phyloP scores from a whole-genome alignment of 2,113 vertebrate species.

The Chlorocebus sabaeus region DNA sequence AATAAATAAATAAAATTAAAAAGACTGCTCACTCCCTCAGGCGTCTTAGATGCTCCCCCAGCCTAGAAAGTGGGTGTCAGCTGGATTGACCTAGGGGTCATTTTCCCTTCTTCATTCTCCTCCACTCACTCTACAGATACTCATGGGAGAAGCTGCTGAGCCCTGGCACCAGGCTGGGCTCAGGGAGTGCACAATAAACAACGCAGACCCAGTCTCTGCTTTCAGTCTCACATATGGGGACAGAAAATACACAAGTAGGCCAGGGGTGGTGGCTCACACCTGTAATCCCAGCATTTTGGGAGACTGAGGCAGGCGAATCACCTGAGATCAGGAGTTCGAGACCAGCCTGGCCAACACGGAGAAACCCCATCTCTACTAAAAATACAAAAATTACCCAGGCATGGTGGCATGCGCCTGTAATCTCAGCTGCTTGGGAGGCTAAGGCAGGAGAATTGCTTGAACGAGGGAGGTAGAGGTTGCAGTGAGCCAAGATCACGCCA shows the following conservation, averaged over 20 bases:
- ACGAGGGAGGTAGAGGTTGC: too few species aligned
- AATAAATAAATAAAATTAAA: background rate
- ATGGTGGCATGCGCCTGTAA: rapidly evolving
- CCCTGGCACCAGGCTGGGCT: background rate
- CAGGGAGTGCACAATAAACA: background rate
- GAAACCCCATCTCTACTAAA: too few species aligned
- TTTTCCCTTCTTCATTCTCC: background rate
- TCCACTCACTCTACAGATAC: background rate
- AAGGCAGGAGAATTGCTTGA: too few species aligned
- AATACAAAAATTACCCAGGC: too few species aligned
- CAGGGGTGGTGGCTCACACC: rapidly evolving
- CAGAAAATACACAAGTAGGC: background rate
- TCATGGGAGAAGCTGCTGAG: background rate
- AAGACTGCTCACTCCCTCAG: rapidly evolving
- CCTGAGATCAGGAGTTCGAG: too few species aligned
- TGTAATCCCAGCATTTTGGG: too few species aligned
- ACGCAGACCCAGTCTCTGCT: background rate
- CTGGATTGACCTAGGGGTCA: background rate
- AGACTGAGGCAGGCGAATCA: too few species aligned
- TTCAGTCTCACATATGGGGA: background rate
- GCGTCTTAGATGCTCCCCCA: background rate
- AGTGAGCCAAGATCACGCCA: too few species aligned
- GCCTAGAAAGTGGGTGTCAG: too few species aligned
- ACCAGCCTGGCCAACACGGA: too few species aligned
- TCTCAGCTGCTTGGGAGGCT: too few species aligned